Base-by-base conservation (phyloP, 2,797 vertebrate genomes). In the Sciurus vulgaris region DNA sequence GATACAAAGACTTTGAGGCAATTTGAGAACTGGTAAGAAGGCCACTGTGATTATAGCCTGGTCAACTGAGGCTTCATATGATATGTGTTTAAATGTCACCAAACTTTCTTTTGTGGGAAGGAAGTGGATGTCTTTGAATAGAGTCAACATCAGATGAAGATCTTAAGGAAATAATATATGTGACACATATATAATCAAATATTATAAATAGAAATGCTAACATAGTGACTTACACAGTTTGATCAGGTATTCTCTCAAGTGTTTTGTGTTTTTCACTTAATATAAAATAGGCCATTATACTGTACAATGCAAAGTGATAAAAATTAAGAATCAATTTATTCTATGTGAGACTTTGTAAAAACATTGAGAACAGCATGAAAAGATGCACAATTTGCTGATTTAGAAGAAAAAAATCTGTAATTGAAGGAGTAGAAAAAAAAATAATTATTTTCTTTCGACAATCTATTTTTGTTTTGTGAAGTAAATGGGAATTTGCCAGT, bases 71-170 rank as follows among this genome's bases (percentile, higher is more conserved):
- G 44, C 5, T 56, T 89, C 24, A 72, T 11, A 5, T 44, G 13
- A 72, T 15, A 56, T n/a, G 15, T 59, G 14, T 91, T 91, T 49
- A 78, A 17, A 70, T 77, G 49, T 65, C 20, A 54, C 20, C 15
- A 35, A 54, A 20, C 1, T 63, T 78, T 30, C 9, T 11, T n/a
- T 20, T 72, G 4, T 78, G 28, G 13, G 61, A 56, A 63, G 49
- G 3, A 74, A 6, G 2, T 72, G 18, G 2, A 1, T 0, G 49
- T 11, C 4, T 69, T 41, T 69, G 0, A 5, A 84, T 11, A 76
- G 4, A 54, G 6, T 90, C 17, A 54, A 3, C 9, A n/a, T 89
- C 5, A 83, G 70, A 44, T 76, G 76, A 76, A 76, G 2, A 49
- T 56, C 0, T 63, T 70, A 74, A 51, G 22, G 84, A 87, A 59